phyloP scores from a whole-genome alignment of 2,888 invertebrate genomes.

The Griposia aprilina region DNA sequence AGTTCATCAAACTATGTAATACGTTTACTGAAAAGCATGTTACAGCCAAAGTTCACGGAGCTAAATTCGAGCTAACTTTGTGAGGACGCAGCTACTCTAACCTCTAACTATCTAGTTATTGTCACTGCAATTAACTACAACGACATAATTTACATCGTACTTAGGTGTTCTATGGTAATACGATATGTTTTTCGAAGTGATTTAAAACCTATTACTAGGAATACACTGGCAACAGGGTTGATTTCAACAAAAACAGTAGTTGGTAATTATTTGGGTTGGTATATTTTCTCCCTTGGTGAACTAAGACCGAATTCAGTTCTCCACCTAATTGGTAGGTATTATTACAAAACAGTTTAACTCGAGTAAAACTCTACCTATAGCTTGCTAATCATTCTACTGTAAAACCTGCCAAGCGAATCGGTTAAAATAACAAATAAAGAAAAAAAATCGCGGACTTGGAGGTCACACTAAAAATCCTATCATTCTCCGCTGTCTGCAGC shows the following conservation, averaged over 20 bases:
- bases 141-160: background rate
- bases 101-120: slow-evolving; percentile 6
- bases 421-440: background rate
- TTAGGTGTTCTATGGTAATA: no score
- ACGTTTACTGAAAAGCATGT: slow-evolving; percentile 30
- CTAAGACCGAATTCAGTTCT: background rate
- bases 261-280: background rate
- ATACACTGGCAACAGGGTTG: background rate
- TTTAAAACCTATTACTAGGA: background rate
- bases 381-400: background rate
- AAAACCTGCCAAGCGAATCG: background rate
- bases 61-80: slow-evolving; percentile 21
- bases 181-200: background rate
- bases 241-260: background rate
- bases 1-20: slow-evolving; percentile 31
- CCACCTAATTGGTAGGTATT: background rate
- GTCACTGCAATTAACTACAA: background rate
- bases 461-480: background rate
- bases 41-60: slow-evolving; percentile 13
- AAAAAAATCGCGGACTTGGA: slow-evolving; percentile 20
- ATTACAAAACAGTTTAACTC: background rate
- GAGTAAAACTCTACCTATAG: background rate
- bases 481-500: slow-evolving; percentile 21
- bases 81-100: background rate
- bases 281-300: background rate